Percentiles rank a stretch among this genome's conserved stretches.
phyloP scores from a whole-genome alignment of 2,797 vertebrate genomes.

The Streptopelia turtur region DNA sequence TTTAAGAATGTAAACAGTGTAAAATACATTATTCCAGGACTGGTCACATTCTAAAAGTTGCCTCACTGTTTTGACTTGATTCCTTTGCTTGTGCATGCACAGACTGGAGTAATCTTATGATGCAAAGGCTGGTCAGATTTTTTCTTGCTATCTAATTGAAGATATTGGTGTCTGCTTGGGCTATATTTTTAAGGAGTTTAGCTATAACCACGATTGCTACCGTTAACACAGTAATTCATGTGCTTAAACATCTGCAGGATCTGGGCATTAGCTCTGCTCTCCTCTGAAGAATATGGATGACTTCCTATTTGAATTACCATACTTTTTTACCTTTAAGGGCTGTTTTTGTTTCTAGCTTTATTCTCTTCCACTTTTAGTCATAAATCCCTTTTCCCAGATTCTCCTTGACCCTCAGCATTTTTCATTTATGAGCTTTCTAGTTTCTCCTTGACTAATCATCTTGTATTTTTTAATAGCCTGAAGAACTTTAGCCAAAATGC shows the following conservation, averaged over 20 bases:
- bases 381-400: slow-evolving; percentile 9
- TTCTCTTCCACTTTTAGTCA: not conserved
- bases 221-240: not conserved
- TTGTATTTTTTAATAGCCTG: slow-evolving; percentile 51
- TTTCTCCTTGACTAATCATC: slow-evolving; percentile 63
- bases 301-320: not conserved
- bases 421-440: slow-evolving; percentile 40
- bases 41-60: not conserved
- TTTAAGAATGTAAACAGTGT: not conserved
- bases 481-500: slow-evolving; percentile 61
- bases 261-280: not conserved
- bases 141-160: not conserved
- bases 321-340: not conserved
- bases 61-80: not conserved
- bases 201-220: not conserved
- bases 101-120: not conserved
- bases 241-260: not conserved
- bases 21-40: not conserved
- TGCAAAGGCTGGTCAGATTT: not conserved
- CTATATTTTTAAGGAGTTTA: not conserved
- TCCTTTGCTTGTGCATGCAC: not conserved
- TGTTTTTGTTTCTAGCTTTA: not conserved
- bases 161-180: not conserved
- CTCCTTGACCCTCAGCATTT: slow-evolving; percentile 31
- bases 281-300: not conserved